These are phyloP conservation scores for Muscicapa comitata DNA, from an alignment of 2,797 vertebrate species.

Conservation along the genomic window DNA sequence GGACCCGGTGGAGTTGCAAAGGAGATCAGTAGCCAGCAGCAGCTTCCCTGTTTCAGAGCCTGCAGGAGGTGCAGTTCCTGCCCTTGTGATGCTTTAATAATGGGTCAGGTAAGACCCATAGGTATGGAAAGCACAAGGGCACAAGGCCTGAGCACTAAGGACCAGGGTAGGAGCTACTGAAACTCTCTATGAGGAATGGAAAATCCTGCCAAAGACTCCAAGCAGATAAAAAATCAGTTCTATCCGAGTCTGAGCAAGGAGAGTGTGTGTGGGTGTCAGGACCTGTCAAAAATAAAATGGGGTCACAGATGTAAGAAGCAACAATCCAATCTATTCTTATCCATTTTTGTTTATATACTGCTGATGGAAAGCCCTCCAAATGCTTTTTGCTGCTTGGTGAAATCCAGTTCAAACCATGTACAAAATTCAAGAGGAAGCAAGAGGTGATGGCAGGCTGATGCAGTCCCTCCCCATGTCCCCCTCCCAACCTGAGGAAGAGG, in stretches of 20 bases:
- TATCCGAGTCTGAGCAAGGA: neutral
- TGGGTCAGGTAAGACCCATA: neutral
- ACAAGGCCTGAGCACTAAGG: neutral
- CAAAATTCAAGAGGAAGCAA: neutral
- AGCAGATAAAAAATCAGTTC: neutral
- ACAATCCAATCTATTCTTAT: conserved; percentile 51
- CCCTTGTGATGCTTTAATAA: neutral
- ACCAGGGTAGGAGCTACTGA: neutral
- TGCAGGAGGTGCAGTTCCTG: neutral
- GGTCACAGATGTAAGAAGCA: conserved; percentile 12
- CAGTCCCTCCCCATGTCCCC: neutral
- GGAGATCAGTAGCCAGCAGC: neutral
- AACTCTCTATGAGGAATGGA: neutral
- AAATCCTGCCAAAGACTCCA: conserved; percentile 4
- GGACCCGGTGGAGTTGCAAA: neutral
- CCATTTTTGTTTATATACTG: conserved; percentile 45
- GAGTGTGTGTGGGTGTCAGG: neutral
- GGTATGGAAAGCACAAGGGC: neutral
- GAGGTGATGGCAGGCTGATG: neutral
- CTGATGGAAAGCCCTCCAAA: conserved; percentile 13
- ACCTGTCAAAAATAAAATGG: conserved; percentile 49
- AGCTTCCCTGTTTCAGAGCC: neutral
- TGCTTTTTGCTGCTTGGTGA: neutral
- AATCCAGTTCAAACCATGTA: neutral
- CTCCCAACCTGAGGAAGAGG: neutral